Percentiles rank a stretch among this genome's conserved stretches.
Conservation (phyloP, 2,888 invertebrate species). For the Tholera decimalis region DNA sequence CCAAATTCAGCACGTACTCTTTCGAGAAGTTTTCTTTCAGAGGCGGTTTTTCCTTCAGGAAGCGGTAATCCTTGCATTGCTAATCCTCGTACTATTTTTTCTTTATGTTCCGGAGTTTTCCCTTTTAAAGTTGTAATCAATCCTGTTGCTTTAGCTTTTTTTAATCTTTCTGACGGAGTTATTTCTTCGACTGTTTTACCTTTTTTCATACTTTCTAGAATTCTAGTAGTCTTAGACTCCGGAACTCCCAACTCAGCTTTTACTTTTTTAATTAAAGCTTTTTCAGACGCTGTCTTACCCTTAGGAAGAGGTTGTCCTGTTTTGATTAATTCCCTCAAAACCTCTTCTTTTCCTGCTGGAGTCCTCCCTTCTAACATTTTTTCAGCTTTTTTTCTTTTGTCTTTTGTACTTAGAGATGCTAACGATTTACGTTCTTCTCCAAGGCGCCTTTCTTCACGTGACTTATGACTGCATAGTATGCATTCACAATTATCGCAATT, state of each 20-base stretch:
- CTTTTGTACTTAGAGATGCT: constrained; percentile 14
- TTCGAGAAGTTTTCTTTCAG: constrained; percentile 64
- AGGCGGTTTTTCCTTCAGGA: constrained; percentile 67
- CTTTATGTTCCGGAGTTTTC: constrained; percentile 65
- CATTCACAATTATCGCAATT: constrained; percentile 75
- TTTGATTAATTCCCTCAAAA: constrained; percentile 35
- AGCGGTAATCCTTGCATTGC: constrained; percentile 60
- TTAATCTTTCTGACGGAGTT: constrained; percentile 9
- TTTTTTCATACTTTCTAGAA: constrained; percentile 31
- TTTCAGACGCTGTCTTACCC: constrained; percentile 47
- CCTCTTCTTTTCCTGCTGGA: constrained; percentile 37
- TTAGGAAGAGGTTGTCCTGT: constrained; percentile 39
- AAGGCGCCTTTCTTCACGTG: constrained; percentile 13
- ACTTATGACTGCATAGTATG: constrained; percentile 78
- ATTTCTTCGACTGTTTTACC: constrained; percentile 31
- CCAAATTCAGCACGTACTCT: constrained; percentile 60
- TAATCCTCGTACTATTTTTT: constrained; percentile 61
- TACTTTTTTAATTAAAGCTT: constrained; percentile 30
- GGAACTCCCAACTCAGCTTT: constrained; percentile 27
- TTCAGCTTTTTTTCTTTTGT: constrained; percentile 41
- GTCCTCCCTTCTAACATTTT: constrained; percentile 41
- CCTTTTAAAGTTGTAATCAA: constrained; percentile 64
- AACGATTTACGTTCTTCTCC: constrained; percentile 29
- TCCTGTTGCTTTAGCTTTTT: constrained; percentile 31
- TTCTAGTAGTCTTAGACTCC: constrained; percentile 18